Percentiles rank a stretch among this genome's conserved stretches.
Evolutionary conservation across 1,140 invertebrate genomes (phyloP).

Genomic region (Steinernema feltiae): DNA sequence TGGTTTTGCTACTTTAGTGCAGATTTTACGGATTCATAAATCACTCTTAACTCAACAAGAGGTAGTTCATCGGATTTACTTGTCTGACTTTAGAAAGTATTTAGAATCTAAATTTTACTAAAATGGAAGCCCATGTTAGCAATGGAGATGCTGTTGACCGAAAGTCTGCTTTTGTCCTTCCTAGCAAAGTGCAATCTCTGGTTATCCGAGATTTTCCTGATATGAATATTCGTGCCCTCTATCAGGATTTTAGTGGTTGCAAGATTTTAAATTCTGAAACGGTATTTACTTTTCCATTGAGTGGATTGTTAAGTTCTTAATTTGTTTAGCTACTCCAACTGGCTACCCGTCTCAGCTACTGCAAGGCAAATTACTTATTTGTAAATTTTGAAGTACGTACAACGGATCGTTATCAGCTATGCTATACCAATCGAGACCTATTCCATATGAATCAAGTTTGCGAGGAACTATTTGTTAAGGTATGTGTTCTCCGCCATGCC

Average conservation of each 20-base stretch:
- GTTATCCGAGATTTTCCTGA: conserved; percentile 37
- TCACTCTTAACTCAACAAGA: not conserved
- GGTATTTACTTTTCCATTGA: conserved; percentile 12
- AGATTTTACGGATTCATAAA: conserved; percentile 40
- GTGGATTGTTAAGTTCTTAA: conserved; percentile 1
- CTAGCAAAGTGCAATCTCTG: conserved; percentile 26
- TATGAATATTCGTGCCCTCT: conserved; percentile 35
- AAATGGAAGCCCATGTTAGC: not conserved
- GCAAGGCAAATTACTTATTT: conserved; percentile 44
- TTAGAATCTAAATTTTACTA: too few relatives aligned
- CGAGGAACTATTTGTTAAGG: conserved; percentile 39
- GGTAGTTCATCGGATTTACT: too few relatives aligned
- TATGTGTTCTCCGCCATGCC: not conserved
- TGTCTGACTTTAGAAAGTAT: too few relatives aligned
- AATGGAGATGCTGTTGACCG: not conserved
- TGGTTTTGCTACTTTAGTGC: conserved; percentile 40
- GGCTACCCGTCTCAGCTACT: conserved; percentile 33
- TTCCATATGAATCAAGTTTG: conserved; percentile 44
- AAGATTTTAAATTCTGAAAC: conserved; percentile 40
- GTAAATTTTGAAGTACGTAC: conserved; percentile 45
- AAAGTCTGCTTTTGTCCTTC: not conserved
- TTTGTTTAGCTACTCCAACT: conserved; percentile 34
- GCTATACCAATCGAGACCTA: conserved; percentile 42
- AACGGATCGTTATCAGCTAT: conserved; percentile 43
- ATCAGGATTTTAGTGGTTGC: conserved; percentile 41